Evolutionary conservation across 2,797 vertebrate species (phyloP).

Genomic region (Austrolebias charrua): DNA sequence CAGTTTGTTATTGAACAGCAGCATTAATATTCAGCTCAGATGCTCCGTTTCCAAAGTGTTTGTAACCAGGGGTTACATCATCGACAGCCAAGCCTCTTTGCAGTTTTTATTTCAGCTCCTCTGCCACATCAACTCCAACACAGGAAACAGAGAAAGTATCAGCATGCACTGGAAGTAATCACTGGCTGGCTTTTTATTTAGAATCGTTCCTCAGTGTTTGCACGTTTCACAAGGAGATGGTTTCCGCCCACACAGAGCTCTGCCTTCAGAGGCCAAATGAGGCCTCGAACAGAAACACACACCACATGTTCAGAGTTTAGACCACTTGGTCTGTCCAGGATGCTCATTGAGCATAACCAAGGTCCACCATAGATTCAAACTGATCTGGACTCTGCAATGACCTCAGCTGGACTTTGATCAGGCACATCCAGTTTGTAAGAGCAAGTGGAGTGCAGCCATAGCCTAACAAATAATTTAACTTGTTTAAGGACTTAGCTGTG

Average conservation of each 20-base stretch:
- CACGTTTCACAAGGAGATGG: conserved; percentile 21
- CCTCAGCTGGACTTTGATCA: no score
- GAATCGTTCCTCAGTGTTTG: conserved; percentile 9
- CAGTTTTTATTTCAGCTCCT: conserved; percentile 13
- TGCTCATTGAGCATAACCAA: conserved; percentile 25
- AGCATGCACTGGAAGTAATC: conserved; percentile 12
- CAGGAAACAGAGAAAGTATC: neutral
- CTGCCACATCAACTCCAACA: neutral
- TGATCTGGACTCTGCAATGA: neutral
- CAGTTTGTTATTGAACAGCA: conserved; percentile 40
- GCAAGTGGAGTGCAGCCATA: no score
- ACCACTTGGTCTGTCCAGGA: conserved; percentile 31
- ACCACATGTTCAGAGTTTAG: conserved; percentile 40
- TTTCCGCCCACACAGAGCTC: conserved; percentile 26
- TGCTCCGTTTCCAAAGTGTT: conserved; percentile 31
- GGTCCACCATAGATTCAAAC: conserved; percentile 3
- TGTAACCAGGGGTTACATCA: conserved; percentile 45
- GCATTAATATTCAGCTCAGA: conserved; percentile 72
- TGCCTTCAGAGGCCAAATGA: conserved; percentile 40
- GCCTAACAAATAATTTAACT: no score
- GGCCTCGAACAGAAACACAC: conserved; percentile 49
- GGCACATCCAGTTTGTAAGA: no score
- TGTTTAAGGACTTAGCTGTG: no score
- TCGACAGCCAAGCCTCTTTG: conserved; percentile 33
- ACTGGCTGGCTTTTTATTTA: conserved; percentile 1